phyloP scores from a whole-genome alignment of 1,140 invertebrate species.

The Pachypsylla venusta region DNA sequence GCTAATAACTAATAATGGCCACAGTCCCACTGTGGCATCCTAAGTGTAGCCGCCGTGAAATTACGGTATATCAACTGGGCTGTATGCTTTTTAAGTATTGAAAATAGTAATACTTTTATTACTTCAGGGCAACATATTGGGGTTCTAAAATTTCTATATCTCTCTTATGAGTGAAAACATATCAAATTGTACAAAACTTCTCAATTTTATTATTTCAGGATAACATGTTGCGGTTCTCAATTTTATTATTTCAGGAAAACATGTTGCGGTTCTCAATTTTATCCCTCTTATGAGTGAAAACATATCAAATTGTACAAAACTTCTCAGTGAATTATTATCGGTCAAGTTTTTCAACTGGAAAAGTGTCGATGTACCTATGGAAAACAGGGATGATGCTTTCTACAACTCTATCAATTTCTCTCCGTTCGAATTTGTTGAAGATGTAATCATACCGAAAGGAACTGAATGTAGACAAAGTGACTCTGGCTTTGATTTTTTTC shows the following conservation, averaged over 20 bases:
- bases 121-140: no score
- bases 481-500: not conserved
- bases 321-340: not conserved
- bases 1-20: no score
- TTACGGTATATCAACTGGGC: no score
- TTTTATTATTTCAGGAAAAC: no score
- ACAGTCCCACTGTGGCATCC: no score
- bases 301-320: not conserved
- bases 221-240: no score
- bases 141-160: not conserved
- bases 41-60: no score
- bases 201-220: no score
- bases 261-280: no score
- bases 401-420: not conserved
- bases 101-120: no score
- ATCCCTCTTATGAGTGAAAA: not conserved
- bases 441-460: not conserved
- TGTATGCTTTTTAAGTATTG: no score
- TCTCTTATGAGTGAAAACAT: not conserved
- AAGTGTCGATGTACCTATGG: not conserved
- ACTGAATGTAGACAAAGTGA: not conserved
- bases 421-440: constrained; percentile 3
- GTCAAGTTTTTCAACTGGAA: not conserved
- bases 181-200: not conserved
- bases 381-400: constrained; percentile 2